These are phyloP conservation scores for Amphipyra tragopoginis DNA, from an alignment of 2,888 invertebrate species.

Conservation along the genomic window DNA sequence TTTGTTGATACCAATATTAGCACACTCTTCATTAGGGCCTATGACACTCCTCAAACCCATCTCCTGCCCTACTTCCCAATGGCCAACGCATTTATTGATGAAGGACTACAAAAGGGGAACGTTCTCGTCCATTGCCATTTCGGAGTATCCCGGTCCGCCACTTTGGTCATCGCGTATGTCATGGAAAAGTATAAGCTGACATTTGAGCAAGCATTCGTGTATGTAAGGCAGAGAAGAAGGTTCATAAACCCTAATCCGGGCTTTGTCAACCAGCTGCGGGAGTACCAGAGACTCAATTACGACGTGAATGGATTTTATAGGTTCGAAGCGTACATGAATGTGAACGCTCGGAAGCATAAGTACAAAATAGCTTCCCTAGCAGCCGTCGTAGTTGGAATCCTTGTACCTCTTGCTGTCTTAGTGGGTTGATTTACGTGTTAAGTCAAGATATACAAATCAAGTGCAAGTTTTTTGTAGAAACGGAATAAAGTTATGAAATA, in stretches of 20 bases:
- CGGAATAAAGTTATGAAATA: conserved; percentile 39
- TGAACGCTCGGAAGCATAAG: conserved; percentile 80
- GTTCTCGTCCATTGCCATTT: conserved; percentile 98
- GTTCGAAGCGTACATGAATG: conserved; percentile 80
- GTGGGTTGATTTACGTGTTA: conserved; percentile 68
- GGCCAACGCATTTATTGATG: conserved; percentile 85
- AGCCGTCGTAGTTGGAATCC: conserved; percentile 75
- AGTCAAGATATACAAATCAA: conserved; percentile 32
- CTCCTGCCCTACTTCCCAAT: conserved; percentile 86
- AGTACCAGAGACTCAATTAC: conserved; percentile 85
- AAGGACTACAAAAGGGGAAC: conserved; percentile 91
- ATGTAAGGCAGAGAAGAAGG: conserved; percentile 95
- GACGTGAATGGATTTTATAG: conserved; percentile 77
- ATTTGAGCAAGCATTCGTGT: conserved; percentile 96
- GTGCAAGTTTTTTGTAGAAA: conserved; percentile 49
- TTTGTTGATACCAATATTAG: conserved; percentile 78
- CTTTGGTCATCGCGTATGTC: conserved; percentile 98
- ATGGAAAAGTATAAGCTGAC: conserved; percentile 96
- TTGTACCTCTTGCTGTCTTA: conserved; percentile 79
- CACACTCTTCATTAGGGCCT: conserved; percentile 86
- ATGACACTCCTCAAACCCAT: conserved; percentile 83
- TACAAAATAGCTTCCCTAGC: conserved; percentile 82
- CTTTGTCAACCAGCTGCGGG: conserved; percentile 97
- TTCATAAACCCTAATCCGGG: conserved; percentile 99
- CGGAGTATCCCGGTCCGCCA: conserved; percentile 98